Evolutionary conservation across 2,888 invertebrate genomes (phyloP).

Genomic region (Stomorhina lunata): DNA sequence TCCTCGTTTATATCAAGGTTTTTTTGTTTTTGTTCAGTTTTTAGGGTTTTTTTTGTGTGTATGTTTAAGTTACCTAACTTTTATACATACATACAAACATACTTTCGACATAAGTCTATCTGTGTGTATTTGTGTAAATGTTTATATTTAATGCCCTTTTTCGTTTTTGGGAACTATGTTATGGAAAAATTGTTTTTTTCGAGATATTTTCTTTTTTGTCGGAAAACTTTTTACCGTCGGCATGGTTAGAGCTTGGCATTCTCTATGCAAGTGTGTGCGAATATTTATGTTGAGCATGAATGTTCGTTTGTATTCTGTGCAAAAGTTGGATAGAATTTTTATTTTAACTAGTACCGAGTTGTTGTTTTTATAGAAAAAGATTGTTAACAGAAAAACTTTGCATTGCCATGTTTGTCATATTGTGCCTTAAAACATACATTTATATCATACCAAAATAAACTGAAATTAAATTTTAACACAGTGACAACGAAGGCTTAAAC

Average conservation of each 20-base stretch:
- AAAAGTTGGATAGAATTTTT: conserved; percentile 27
- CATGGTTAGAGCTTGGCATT: conserved; percentile 7
- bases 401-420: conserved; percentile 32
- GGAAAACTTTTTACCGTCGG: conserved; percentile 26
- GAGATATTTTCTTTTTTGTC: conserved; percentile 4
- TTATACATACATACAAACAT: not conserved
- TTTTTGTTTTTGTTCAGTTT: not conserved
- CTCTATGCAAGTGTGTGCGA: not conserved
- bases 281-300: not conserved
- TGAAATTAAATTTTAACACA: conserved; percentile 18
- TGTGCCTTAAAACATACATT: conserved; percentile 19
- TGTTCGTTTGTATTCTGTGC: not conserved
- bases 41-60: not conserved
- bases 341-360: conserved; percentile 8
- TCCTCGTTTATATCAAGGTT: not conserved
- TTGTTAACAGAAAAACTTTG: conserved; percentile 39
- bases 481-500: not conserved
- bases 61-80: not conserved
- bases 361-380: not conserved
- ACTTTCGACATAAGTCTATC: not conserved
- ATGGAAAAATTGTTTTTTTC: conserved; percentile 23
- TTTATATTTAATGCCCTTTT: conserved; percentile 38
- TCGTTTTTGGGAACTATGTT: conserved; percentile 20
- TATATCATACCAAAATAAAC: conserved; percentile 13
- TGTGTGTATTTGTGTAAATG: not conserved